Base-by-base conservation (phyloP, 2,888 invertebrate species). In the Chymomyza procnemis region DNA sequence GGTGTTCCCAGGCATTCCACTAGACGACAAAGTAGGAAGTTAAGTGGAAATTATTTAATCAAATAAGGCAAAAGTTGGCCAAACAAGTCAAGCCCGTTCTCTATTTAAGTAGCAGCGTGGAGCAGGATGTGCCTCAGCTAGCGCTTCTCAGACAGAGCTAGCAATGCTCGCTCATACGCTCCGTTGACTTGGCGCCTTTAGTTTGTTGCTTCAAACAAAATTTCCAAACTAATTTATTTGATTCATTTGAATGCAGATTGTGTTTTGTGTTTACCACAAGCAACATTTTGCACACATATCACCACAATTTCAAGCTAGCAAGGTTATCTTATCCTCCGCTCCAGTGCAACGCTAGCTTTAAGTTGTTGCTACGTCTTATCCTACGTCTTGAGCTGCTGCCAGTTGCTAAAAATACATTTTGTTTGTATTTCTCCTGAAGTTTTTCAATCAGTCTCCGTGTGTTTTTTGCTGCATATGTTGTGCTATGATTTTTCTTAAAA, bases 1-100 rank as follows among this genome's bases (percentile, higher is more conserved):
- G 56, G 46, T 46, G 14, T 22, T 30, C 18, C 46, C 9, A 56
- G 60, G 48, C 34, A 19, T 41, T 19, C 48, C 26, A 16, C 12
- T 30, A 46, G 70, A 52, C 58, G 26, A 47, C 69, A 65, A 71
- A 74, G 78, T 73, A 70, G 74, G 84, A 81, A 81, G 76, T 83
- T 83, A 83, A 85, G 81, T 81, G 80, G 74, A 86, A 88, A 88
- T 86, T 78, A 88, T 88, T 87, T 79, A 82, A 86, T 85, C 83
- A 86, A 85, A 88, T 83, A 76, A 79, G 67, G 65, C 71, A 71
- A 78, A 76, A 78, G 72, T 76, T 78, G 34, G 34, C 34, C 30
- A 26, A 50, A 8, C 50, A 58, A 75, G 69, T 78, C 78, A 78
- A 76, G 77, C 21, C 26, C 19, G 1, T 30, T n/a, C 3, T 0